Evolutionary conservation across 2,888 invertebrate species (phyloP), one percentile per base, ranked within the genome.

Genomic region (Meta bourneti): DNA sequence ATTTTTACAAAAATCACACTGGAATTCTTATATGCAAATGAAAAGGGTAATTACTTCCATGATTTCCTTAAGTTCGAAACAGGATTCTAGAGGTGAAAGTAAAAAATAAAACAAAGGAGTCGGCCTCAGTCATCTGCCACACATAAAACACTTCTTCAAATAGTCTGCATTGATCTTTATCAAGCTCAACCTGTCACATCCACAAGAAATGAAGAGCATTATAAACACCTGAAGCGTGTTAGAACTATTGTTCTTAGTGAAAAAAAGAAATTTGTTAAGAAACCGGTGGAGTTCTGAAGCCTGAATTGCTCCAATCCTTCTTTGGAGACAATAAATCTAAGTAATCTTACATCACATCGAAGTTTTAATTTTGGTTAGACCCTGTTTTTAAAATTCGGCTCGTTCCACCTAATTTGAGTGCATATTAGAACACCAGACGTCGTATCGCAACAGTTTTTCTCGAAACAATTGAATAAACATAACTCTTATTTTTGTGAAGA

Each of bases 401-500:
- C 11, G 49, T 70, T 51, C 71, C 71, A 49, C 49, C 51, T 69
- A 82, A 82, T 82, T 82, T 71, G 81, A 82, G 71, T 49, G 71
- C 48, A 81, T 81, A 54, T 81, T 70, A 48, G 81, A 79, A 54
- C n/a, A 34, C 11, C n/a, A 34, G 71, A 19, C 9, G 6, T 7
- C 2, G 7, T 80, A 19, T 61, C 80, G 80, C 80, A 80, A 61
- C 61, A 72, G 11, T n/a, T 71, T 19, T 82, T 71, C 49, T 7
- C 71, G 7, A 49, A 82, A 82, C 81, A 82, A 82, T 82, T 82
- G 81, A 82, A 81, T 51, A n/a, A n/a, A 7, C 4, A 9, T 9
- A 13, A 7, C 69, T 48, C 61, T 54, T 54, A 34, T 80, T 81
- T 81, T 61, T 70, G 49, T 49, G 49, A 11, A 81, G 70, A 20